These are phyloP conservation scores for Barnardius zonarius DNA, from an alignment of 2,113 vertebrate species.

Conservation along the genomic window DNA sequence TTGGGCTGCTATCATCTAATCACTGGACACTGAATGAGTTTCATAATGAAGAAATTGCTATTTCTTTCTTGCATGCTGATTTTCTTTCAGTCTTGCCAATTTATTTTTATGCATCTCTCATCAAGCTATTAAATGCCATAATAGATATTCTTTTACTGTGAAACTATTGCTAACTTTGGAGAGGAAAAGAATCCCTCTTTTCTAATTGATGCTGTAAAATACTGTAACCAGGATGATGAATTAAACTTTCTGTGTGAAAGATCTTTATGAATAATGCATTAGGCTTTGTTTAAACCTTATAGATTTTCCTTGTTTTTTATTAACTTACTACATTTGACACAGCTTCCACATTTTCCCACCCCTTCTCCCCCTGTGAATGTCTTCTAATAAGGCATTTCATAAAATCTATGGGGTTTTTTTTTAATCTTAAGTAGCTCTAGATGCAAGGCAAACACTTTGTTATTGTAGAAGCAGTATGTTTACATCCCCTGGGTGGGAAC, in stretches of 20 bases:
- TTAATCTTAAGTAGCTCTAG: background rate
- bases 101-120: background rate
- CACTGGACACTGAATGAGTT: background rate
- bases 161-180: background rate
- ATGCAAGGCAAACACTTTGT: background rate
- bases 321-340: constrained; percentile 14
- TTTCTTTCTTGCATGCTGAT: background rate
- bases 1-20: background rate
- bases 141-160: background rate
- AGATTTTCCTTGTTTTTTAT: constrained; percentile 41
- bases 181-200: background rate
- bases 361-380: background rate
- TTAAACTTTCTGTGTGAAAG: background rate
- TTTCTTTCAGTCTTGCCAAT: background rate
- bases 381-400: constrained; percentile 4
- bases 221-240: background rate
- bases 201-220: constrained; percentile 31
- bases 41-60: background rate
- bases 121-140: background rate
- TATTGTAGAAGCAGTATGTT: background rate
- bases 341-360: background rate
- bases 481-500: background rate
- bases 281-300: constrained; percentile 23
- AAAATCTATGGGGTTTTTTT: background rate
- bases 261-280: constrained; percentile 25